Base-by-base conservation (phyloP, 2,797 vertebrate genomes). In the Hippoglossus hippoglossus region DNA sequence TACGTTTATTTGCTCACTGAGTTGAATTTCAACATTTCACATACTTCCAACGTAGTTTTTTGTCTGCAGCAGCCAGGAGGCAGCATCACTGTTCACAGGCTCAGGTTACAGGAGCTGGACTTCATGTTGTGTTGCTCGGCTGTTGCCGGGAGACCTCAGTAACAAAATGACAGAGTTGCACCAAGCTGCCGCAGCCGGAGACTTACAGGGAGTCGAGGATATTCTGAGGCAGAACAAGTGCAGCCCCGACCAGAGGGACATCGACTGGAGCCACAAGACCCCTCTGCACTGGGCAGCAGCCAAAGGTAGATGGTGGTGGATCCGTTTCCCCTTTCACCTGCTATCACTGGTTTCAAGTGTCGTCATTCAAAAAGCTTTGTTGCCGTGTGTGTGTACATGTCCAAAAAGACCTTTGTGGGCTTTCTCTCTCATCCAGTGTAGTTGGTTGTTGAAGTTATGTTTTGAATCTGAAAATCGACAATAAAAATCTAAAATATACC, bases 231-330 rank as follows among this genome's bases (percentile, higher is more conserved):
- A 89, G 12, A 94, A 94, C 13, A 84, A 47, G 50, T 96, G 95
- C 0, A 81, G 96, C 55, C 96, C 95, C 6, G 98, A 98, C 74
- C 87, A 95, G 58, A 96, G 94, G 77, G 97, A 98, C 46, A 12
- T 79, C 0, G 95, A 98, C 86, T 98, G 97, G 97, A 94, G 95
- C 34, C 87, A 90, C 83, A 95, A 95, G 87, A 98, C 97, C 0
- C 94, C 97, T 0, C 93, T 98, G 13, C 97, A 98, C 89, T 98
- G 97, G 97, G 97, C 96, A 3, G 95, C 96, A 13, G 94, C 93
- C 4, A 95, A 85, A 94, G 97, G 96, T 97, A 62, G 16, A 19
- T 1, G 18, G 9, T 47, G 28, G 41, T 5, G 2, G 1, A 8
- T 4, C 44, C 44, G 19, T 16, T 24, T 46, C 47, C 12, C 2